Conservation (phyloP, 2,113 vertebrate genomes). For the Hypomesus transpacificus region DNA sequence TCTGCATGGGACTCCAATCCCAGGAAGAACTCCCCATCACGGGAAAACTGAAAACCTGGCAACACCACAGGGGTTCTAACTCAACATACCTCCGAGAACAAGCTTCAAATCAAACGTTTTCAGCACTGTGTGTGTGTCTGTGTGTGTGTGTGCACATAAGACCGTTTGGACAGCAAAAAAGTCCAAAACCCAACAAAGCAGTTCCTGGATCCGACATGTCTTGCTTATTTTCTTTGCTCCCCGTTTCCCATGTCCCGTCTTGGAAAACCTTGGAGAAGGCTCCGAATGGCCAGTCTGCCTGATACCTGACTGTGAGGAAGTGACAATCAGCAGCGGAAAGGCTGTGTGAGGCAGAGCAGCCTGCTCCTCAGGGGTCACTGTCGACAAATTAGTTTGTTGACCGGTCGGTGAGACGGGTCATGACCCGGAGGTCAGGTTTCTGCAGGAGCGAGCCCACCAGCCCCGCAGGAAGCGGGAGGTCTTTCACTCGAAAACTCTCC, state of each 20-base stretch:
- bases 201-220: too few relatives aligned
- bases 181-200: too few relatives aligned
- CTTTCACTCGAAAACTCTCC: too few relatives aligned
- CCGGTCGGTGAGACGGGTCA: conserved; percentile 55
- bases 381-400: conserved; percentile 63
- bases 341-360: background rate
- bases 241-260: too few relatives aligned
- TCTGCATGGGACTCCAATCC: conserved; percentile 41
- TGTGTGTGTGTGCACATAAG: too few relatives aligned
- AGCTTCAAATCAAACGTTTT: too few relatives aligned
- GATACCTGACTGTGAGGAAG: conserved; percentile 36
- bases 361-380: conserved; percentile 38
- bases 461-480: background rate
- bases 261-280: background rate
- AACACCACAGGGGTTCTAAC: too few relatives aligned
- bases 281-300: background rate
- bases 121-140: too few relatives aligned
- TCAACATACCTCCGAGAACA: too few relatives aligned
- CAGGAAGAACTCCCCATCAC: background rate
- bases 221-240: too few relatives aligned
- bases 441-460: conserved; percentile 38
- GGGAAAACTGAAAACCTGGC: too few relatives aligned
- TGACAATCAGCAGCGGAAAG: conserved; percentile 4
- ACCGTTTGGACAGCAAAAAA: too few relatives aligned
- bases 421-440: conserved; percentile 52